A percentile compares a stretch with the other conserved stretches of the same genome.
Evolutionary conservation across 2,113 vertebrate species (phyloP).

Genomic region (Danionella cerebrum): DNA sequence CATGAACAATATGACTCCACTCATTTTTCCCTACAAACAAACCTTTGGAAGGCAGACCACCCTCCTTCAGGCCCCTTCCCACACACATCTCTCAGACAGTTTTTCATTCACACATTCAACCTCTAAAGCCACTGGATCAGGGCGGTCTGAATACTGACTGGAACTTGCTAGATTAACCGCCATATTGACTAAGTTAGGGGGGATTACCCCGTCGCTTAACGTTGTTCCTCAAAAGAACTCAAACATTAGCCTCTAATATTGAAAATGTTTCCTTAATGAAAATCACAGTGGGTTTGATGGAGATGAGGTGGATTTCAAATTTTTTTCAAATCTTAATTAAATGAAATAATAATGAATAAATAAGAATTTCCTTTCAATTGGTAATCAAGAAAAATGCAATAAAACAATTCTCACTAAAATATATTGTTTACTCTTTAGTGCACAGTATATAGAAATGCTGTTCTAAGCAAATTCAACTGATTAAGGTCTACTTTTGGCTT

Average conservation of each 20-base stretch:
- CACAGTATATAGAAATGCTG: background rate
- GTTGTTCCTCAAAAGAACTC: background rate
- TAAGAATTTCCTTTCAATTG: too few species aligned
- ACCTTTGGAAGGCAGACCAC: slow-evolving; percentile 33
- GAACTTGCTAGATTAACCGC: slow-evolving; percentile 5
- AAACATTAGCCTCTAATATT: background rate
- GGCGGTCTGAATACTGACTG: slow-evolving; percentile 11
- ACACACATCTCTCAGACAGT: slow-evolving; percentile 8
- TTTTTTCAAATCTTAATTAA: too few species aligned
- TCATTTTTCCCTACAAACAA: slow-evolving; percentile 13
- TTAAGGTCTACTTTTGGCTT: background rate
- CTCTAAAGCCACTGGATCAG: slow-evolving; percentile 28
- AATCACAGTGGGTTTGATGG: background rate
- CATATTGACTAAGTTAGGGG: slow-evolving; percentile 11
- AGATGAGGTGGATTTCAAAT: too few species aligned
- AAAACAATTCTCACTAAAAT: too few species aligned
- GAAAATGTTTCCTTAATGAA: background rate
- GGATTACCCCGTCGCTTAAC: slow-evolving; percentile 14
- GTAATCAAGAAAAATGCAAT: too few species aligned
- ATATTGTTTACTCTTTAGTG: too few species aligned
- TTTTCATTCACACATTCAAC: slow-evolving; percentile 28
- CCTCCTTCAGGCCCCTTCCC: slow-evolving; percentile 11
- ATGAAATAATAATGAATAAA: too few species aligned
- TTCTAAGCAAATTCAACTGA: background rate
- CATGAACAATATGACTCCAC: slow-evolving; percentile 31